Evolutionary conservation across 2,797 vertebrate species (phyloP), one percentile per base, ranked within the genome.

Genomic region (Cyprinodon diabolis): DNA sequence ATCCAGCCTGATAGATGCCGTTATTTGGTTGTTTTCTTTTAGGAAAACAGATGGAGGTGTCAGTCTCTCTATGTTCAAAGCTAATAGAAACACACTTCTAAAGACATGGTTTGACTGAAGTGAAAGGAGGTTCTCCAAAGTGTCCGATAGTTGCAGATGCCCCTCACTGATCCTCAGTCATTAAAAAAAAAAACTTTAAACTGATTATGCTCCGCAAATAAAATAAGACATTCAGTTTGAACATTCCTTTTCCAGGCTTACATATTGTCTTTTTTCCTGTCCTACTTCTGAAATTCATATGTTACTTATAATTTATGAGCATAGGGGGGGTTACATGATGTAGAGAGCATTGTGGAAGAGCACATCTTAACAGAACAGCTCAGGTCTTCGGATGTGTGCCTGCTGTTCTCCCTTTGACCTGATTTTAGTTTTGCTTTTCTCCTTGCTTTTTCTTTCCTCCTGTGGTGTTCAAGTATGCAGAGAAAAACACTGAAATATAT

Each of bases 401-500:
- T 79, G 85, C 80, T 84, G 72, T 85, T 87, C 30, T 86, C 74
- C 81, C 78, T 86, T 87, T 84, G 77, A 86, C 86, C 84, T 86
- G 66, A 78, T 84, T 87, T 74, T 73, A 43, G 40, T 74, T 76
- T 72, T 71, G 2, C 62, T 81, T 82, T 77, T 81, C 6, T 68
- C 48, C 21, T 21, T 30, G 43, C 68, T 74, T 68, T 81, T 74
- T 71, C 79, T 74, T 83, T 90, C 77, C 78, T 87, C 83, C 76
- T 17, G 23, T 30, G 49, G 82, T 82, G 80, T 84, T 68, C 80
- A 90, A 87, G 72, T 81, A 82, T 86, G 82, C 84, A 77, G 71
- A 84, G 77, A 88, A 89, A 92, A 90, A 78, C 63, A 47, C 69
- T 89, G 90, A 91, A 92, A 85, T 91, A 90, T 88, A 87, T 80